Conservation (phyloP, 35 echinoderm and acorn worm genomes). For the Eucidaris tribuloides region DNA sequence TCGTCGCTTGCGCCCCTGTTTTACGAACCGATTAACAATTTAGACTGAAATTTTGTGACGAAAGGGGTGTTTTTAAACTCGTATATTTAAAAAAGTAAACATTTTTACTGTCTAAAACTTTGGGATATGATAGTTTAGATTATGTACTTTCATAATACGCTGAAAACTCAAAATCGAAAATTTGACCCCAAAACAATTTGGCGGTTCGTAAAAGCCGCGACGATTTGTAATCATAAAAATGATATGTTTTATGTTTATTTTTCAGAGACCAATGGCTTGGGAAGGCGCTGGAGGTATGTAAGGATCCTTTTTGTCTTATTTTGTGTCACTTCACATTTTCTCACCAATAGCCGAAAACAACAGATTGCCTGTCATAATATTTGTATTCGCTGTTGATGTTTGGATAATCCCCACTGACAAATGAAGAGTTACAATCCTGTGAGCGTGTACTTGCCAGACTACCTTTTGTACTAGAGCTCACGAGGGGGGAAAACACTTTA, state of each 20-base stretch:
- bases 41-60: too few species aligned
- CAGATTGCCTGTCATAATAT: not conserved
- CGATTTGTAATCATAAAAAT: not conserved
- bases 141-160: not conserved
- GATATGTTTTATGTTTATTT: not conserved
- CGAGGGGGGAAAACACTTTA: too few species aligned
- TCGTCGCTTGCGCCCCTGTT: too few species aligned
- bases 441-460: not conserved
- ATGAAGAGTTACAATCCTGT: not conserved
- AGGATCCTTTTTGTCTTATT: not conserved
- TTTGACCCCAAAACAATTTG: too few species aligned
- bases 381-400: not conserved
- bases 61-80: too few species aligned
- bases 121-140: not conserved
- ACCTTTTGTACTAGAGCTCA: not conserved
- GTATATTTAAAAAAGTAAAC: too few species aligned
- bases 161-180: too few species aligned
- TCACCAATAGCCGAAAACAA: too few species aligned
- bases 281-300: not conserved
- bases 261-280: constrained; percentile 13
- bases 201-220: too few species aligned
- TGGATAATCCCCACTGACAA: not conserved
- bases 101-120: too few species aligned
- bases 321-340: not conserved
- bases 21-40: too few species aligned